Evolutionary conservation across 2,888 invertebrate genomes (phyloP).

Genomic region (Psococerastis gibbosa): DNA sequence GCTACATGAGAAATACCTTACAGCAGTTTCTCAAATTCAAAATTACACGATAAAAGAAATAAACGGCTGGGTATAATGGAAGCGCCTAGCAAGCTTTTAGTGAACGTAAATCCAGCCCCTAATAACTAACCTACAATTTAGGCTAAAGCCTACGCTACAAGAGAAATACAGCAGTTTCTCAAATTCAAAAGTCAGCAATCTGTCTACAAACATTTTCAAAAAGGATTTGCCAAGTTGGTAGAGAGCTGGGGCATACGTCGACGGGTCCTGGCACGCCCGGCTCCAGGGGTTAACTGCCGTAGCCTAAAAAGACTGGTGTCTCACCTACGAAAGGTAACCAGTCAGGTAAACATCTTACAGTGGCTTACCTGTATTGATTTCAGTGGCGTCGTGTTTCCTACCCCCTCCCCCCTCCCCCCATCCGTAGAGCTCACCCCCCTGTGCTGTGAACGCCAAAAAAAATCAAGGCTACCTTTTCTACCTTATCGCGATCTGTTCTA

Average conservation of each 20-base stretch:
- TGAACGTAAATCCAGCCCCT: too few species aligned
- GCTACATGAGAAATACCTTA: too few species aligned
- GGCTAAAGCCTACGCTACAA: too few species aligned
- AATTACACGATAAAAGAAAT: too few species aligned
- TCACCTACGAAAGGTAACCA: background rate
- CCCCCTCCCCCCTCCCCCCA: background rate
- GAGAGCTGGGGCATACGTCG: slow-evolving; percentile 1
- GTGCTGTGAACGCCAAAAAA: background rate
- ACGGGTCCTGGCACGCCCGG: slow-evolving; percentile 5
- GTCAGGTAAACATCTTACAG: background rate
- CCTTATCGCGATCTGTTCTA: background rate
- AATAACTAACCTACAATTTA: too few species aligned
- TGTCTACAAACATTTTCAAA: too few species aligned
- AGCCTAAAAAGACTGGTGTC: background rate
- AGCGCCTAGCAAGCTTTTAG: too few species aligned
- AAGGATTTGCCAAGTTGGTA: slow-evolving; percentile 13
- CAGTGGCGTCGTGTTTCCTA: slow-evolving; percentile 5
- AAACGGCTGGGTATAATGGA: too few species aligned
- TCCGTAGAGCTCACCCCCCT: slow-evolving; percentile 2
- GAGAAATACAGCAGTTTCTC: too few species aligned
- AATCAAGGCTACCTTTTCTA: background rate
- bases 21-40: too few species aligned
- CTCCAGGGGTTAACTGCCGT: background rate
- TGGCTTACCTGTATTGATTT: slow-evolving; percentile 9
- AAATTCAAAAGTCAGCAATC: too few species aligned